A percentile compares a stretch with the other conserved stretches of the same genome.
Evolutionary conservation across 2,888 invertebrate genomes (phyloP).

Genomic region (Leptodirus hochenwartii): DNA sequence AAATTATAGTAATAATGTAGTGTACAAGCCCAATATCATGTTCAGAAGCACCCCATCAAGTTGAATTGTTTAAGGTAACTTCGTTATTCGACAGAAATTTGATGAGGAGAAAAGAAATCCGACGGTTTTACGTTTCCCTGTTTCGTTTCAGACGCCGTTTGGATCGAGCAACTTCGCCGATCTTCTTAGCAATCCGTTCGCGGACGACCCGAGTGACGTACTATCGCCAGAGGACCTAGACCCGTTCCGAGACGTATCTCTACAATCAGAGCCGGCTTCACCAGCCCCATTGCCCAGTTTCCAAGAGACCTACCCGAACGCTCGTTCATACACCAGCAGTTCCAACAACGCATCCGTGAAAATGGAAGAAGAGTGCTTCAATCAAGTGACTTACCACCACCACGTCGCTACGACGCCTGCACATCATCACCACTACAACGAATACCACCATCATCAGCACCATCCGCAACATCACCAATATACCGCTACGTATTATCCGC

Average conservation of each 20-base stretch:
- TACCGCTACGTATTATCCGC: constrained; percentile 37
- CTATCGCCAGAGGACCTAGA: constrained; percentile 47
- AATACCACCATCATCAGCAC: constrained; percentile 1
- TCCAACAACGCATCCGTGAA: constrained; percentile 47
- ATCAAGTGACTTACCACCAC: constrained; percentile 28
- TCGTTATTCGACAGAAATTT: constrained; percentile 9
- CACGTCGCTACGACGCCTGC: constrained; percentile 33
- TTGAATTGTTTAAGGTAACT: too few species aligned
- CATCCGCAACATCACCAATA: constrained; percentile 33
- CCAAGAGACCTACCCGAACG: constrained; percentile 73
- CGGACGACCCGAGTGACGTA: constrained; percentile 51
- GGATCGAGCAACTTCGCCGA: constrained; percentile 62
- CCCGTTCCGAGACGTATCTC: constrained; percentile 50
- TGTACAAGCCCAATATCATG: too few species aligned
- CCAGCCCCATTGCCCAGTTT: constrained; percentile 54
- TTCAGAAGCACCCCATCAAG: too few species aligned
- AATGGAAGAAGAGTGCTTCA: constrained; percentile 76
- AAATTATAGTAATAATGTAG: too few species aligned
- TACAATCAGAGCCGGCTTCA: constrained; percentile 22
- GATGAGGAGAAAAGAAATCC: background rate
- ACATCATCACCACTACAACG: constrained; percentile 38
- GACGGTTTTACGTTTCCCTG: constrained; percentile 8
- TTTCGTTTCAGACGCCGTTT: constrained; percentile 53
- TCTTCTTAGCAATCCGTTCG: constrained; percentile 54
- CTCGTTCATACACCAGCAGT: constrained; percentile 22